Conservation (phyloP, 1,140 invertebrate species). For the Formica exsecta region DNA sequence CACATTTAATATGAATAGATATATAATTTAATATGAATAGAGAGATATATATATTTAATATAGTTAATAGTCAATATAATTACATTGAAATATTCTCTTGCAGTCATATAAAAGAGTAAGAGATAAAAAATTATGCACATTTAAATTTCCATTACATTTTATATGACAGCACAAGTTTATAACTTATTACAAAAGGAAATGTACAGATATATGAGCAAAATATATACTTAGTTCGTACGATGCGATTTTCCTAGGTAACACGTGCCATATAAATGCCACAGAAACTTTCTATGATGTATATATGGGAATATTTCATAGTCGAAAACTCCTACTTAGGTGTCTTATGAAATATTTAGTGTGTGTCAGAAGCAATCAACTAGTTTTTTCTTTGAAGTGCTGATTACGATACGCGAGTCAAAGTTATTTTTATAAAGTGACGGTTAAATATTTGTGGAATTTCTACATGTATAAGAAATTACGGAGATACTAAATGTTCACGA, state of each 20-base stretch:
- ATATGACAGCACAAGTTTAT: background rate
- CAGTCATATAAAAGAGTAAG: background rate
- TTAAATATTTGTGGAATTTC: slow-evolving; percentile 40
- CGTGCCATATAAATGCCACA: background rate
- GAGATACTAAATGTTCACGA: background rate
- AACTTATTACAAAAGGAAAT: background rate
- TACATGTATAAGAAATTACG: slow-evolving; percentile 31
- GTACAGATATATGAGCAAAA: background rate
- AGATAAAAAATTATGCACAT: background rate
- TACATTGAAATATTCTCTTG: slow-evolving; percentile 6
- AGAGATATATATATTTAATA: no score
- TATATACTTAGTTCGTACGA: background rate
- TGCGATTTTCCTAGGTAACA: background rate
- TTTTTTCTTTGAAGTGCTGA: slow-evolving; percentile 21
- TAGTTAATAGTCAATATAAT: no score
- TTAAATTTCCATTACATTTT: background rate
- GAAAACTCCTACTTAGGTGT: slow-evolving; percentile 15
- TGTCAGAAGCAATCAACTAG: slow-evolving; percentile 17
- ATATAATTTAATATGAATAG: background rate
- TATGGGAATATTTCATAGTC: background rate
- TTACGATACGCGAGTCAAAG: slow-evolving; percentile 35
- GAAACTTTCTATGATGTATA: background rate
- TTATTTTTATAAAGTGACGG: slow-evolving; percentile 29
- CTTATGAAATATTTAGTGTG: slow-evolving; percentile 23
- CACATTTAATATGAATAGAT: slow-evolving; percentile 16